Conservation (phyloP, 2,797 vertebrate species). For the Sebastes trivittatus region DNA sequence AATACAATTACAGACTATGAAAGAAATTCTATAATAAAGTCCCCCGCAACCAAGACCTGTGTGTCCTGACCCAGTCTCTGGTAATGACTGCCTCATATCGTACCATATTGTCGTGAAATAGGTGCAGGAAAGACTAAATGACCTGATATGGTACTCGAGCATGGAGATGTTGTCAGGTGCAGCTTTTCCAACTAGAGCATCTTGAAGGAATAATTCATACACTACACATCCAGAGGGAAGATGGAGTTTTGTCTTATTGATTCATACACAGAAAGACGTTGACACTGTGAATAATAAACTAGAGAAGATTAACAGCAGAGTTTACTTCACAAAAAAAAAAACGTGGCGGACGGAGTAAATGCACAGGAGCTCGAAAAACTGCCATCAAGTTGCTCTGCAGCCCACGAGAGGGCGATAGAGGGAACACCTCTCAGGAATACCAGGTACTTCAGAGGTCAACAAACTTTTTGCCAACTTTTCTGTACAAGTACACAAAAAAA, state of each 20-base stretch:
- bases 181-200: not conserved
- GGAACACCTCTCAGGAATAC: not conserved
- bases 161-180: not conserved
- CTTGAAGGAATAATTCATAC: not conserved
- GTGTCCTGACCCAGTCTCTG: too few relatives aligned
- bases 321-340: not conserved
- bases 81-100: not conserved
- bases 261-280: not conserved
- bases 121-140: not conserved
- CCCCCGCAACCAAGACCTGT: too few relatives aligned
- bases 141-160: not conserved
- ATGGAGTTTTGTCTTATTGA: not conserved
- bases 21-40: too few relatives aligned
- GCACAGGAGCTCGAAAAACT: not conserved
- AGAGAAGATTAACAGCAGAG: not conserved
- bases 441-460: not conserved
- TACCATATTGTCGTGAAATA: not conserved
- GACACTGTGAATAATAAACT: not conserved
- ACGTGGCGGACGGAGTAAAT: not conserved
- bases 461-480: not conserved
- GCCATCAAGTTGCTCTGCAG: not conserved
- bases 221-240: not conserved
- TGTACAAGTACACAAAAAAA: not conserved
- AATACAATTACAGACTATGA: too few relatives aligned
- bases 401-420: not conserved